Evolutionary conservation across 2,113 vertebrate genomes (phyloP).

Genomic region (Corythornis cristatus): DNA sequence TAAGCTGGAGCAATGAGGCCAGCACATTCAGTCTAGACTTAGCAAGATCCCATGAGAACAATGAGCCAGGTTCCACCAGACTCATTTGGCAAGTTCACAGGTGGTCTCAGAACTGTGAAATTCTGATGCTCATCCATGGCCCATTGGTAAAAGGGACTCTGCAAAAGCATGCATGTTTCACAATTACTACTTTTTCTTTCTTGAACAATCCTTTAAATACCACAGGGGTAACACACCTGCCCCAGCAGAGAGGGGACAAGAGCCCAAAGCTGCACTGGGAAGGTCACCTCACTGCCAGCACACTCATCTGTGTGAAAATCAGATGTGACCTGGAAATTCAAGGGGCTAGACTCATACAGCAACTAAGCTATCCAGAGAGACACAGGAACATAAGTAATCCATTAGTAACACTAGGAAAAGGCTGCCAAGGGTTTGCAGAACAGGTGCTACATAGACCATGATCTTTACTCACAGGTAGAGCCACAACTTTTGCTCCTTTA

Average conservation of each 20-base stretch:
- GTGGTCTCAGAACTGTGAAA: neutral
- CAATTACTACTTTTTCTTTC: neutral
- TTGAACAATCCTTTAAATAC: neutral
- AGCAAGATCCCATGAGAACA: neutral
- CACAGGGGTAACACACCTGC: neutral
- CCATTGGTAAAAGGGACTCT: neutral
- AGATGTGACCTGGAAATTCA: neutral
- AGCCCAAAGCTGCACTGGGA: neutral
- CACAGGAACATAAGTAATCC: neutral
- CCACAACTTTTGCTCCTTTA: constrained; percentile 86
- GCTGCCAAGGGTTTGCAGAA: neutral
- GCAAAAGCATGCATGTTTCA: neutral
- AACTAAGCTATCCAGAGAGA: neutral
- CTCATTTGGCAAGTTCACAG: neutral
- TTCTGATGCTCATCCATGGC: neutral
- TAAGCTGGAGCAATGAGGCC: neutral
- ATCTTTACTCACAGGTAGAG: constrained; percentile 87
- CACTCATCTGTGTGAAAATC: neutral
- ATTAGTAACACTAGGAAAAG: neutral
- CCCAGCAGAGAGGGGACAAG: neutral
- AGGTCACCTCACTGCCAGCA: neutral
- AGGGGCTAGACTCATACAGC: neutral
- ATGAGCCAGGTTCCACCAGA: neutral
- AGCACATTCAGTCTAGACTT: neutral
- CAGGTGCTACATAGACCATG: neutral